These are phyloP conservation scores for Parnassius smintheus DNA, from an alignment of 2,888 invertebrate genomes.

Conservation along the genomic window DNA sequence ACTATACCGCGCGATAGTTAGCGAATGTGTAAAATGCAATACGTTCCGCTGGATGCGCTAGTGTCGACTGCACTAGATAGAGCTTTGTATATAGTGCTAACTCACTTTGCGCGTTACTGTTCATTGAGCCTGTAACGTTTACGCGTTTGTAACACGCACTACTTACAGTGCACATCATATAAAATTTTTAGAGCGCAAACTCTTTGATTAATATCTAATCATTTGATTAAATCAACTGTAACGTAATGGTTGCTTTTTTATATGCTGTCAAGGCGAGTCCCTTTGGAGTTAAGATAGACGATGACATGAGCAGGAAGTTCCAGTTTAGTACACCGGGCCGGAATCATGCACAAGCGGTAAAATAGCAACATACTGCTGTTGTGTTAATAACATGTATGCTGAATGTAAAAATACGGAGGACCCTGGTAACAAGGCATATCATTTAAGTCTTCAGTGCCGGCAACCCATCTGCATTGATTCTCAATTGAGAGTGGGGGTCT, in stretches of 20 bases:
- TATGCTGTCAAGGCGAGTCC: constrained; percentile 9
- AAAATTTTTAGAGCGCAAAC: constrained; percentile 72
- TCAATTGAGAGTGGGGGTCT: too few species aligned
- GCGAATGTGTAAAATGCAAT: constrained; percentile 58
- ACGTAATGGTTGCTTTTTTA: constrained; percentile 35
- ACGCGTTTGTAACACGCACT: constrained; percentile 53
- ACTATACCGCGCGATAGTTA: constrained; percentile 55
- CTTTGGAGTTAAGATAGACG: constrained; percentile 9
- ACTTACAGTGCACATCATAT: constrained; percentile 60
- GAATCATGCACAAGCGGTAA: too few species aligned
- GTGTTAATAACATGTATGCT: too few species aligned
- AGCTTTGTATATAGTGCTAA: constrained; percentile 33
- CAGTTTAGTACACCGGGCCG: too few species aligned
- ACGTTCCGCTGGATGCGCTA: constrained; percentile 60
- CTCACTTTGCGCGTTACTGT: constrained; percentile 60
- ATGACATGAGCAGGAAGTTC: neutral
- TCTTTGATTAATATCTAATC: constrained; percentile 59
- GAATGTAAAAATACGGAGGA: too few species aligned
- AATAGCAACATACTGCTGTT: too few species aligned
- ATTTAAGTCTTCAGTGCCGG: too few species aligned
- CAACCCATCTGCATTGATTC: too few species aligned
- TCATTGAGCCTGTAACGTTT: constrained; percentile 40
- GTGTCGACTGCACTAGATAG: constrained; percentile 54
- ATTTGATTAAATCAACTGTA: constrained; percentile 51
- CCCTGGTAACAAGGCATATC: too few species aligned